Conservation (phyloP, 2,888 invertebrate genomes). For the Petrolisthes manimaculis region DNA sequence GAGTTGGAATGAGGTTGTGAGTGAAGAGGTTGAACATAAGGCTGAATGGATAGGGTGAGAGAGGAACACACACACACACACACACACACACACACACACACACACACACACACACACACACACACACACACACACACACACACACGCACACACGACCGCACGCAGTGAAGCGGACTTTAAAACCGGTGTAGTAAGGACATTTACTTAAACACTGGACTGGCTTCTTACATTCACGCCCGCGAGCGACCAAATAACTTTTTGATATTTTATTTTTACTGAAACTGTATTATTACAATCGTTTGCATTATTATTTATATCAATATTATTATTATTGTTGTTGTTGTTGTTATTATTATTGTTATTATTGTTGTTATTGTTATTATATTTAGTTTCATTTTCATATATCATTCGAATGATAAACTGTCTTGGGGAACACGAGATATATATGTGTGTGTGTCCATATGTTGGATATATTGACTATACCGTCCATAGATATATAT, state of each 20-base stretch:
- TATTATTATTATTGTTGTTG: not conserved
- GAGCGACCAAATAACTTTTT: not conserved
- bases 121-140: not conserved
- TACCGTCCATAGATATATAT: no score
- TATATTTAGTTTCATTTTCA: not conserved
- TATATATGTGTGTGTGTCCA: no score
- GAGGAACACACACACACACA: slow-evolving; percentile 12
- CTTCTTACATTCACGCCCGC: no score
- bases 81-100: slow-evolving; percentile 24
- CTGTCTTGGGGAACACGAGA: no score
- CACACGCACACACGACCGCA: not conserved
- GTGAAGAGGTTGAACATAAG: not conserved
- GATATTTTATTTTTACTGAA: not conserved
- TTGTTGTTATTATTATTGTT: not conserved
- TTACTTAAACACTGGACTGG: no score
- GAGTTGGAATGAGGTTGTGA: not conserved
- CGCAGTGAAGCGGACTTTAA: not conserved
- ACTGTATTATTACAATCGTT: not conserved
- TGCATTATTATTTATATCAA: not conserved
- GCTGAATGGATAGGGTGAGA: not conserved
- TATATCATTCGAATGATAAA: no score
- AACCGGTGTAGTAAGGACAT: no score
- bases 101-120: slow-evolving; percentile 21
- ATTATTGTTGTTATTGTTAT: not conserved
- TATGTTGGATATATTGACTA: no score